Evolutionary conservation across 2,797 vertebrate species (phyloP).

Genomic region (Lithobates pipiens): DNA sequence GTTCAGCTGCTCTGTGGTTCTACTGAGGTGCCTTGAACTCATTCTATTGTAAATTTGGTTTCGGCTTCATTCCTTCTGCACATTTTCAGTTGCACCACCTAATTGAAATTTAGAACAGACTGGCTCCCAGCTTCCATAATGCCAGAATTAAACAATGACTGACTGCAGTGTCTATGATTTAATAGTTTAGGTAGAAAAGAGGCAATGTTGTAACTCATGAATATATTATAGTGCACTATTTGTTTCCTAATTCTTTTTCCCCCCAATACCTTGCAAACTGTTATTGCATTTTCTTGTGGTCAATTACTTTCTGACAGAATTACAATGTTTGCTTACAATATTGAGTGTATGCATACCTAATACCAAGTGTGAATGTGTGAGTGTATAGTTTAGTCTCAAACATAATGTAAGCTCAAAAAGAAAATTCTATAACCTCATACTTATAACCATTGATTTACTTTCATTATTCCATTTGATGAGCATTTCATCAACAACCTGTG

Average conservation of each 20-base stretch:
- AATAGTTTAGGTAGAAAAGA: slow-evolving; percentile 56
- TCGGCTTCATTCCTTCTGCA: slow-evolving; percentile 19
- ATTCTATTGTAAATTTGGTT: slow-evolving; percentile 19
- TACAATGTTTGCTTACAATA: slow-evolving; percentile 49
- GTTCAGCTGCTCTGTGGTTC: background rate
- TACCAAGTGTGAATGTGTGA: slow-evolving; percentile 23
- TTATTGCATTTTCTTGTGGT: slow-evolving; percentile 39
- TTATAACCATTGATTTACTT: background rate
- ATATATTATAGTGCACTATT: slow-evolving; percentile 43
- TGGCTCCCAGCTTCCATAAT: slow-evolving; percentile 21
- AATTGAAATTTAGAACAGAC: slow-evolving; percentile 14
- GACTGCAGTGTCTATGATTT: slow-evolving; percentile 47
- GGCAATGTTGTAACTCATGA: slow-evolving; percentile 20
- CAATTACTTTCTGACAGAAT: slow-evolving; percentile 60
- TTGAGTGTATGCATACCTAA: slow-evolving; percentile 22
- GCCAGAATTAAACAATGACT: slow-evolving; percentile 52
- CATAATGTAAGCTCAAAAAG: background rate
- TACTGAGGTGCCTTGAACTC: background rate
- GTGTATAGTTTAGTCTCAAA: slow-evolving; percentile 28
- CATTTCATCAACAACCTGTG: slow-evolving; percentile 30
- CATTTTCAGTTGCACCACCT: slow-evolving; percentile 41
- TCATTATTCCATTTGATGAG: slow-evolving; percentile 7
- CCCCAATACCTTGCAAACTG: slow-evolving; percentile 26
- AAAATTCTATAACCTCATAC: background rate
- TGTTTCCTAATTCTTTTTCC: slow-evolving; percentile 53